Percentiles rank a stretch among this genome's conserved stretches.
Evolutionary conservation across 2,888 invertebrate genomes (phyloP).

Genomic region (Pediacus dermestoides): DNA sequence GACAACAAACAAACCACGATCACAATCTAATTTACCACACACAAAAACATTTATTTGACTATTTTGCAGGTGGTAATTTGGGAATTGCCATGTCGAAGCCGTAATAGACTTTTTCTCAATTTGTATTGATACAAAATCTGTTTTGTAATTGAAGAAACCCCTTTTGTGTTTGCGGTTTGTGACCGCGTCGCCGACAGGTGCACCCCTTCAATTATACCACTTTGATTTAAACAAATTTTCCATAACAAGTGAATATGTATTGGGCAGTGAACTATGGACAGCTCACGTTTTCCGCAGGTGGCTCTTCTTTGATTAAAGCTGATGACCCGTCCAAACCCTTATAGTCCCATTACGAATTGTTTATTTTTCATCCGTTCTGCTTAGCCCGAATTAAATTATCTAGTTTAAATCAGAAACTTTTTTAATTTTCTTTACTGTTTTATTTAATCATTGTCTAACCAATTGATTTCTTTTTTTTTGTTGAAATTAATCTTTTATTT

Average conservation of each 20-base stretch:
- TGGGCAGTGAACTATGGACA: slow-evolving; percentile 44
- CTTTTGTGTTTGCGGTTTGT: slow-evolving; percentile 21
- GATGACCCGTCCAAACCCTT: slow-evolving; percentile 20
- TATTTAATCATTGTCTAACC: slow-evolving; percentile 20
- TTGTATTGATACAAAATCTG: background rate
- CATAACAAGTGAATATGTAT: slow-evolving; percentile 24
- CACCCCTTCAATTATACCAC: slow-evolving; percentile 16
- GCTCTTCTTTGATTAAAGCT: slow-evolving; percentile 20
- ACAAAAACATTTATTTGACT: background rate
- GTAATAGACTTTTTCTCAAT: slow-evolving; percentile 17
- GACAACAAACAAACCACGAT: too few species aligned
- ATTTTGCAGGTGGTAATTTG: slow-evolving; percentile 9
- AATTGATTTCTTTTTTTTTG: slow-evolving; percentile 19
- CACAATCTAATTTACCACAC: too few species aligned
- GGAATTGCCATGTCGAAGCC: slow-evolving; percentile 18
- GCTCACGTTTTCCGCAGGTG: slow-evolving; percentile 43
- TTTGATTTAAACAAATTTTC: slow-evolving; percentile 21
- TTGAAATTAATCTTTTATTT: slow-evolving; percentile 16
- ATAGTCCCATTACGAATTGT: slow-evolving; percentile 23
- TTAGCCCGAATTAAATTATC: slow-evolving; percentile 24
- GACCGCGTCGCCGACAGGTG: slow-evolving; percentile 17
- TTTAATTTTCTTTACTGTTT: slow-evolving; percentile 20
- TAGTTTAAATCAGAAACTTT: slow-evolving; percentile 22
- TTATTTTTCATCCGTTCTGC: slow-evolving; percentile 22
- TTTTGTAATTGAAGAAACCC: slow-evolving; percentile 8